Base-by-base conservation (phyloP, 64 coral and sea anemone species). In the Montipora sp. region DNA sequence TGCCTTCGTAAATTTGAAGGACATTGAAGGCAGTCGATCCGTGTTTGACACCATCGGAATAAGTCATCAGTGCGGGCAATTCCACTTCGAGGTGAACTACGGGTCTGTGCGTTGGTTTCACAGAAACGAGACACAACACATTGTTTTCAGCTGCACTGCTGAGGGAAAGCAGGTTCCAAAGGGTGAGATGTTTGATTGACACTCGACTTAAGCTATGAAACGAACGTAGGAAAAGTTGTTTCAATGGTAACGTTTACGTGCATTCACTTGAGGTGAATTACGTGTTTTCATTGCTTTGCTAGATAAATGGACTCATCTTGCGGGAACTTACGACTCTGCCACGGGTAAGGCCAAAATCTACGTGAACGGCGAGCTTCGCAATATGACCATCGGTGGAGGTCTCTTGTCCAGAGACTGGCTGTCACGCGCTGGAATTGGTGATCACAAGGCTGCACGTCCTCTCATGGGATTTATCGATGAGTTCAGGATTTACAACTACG, bases 401-500 rank as follows among this genome's bases (percentile, higher is more conserved):
- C 75, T 91, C 16, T 46, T 99, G 24, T 99, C 98, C 18, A 89
- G 94, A 79, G 98, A 99, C 73, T 99, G 98, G 98, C 53, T 96
- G 44, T 83, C 94, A 51, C 79, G 98, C 18, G 98, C 94, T 75
- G 98, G 98, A 24, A 96, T 99, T 59, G 98, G 98, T 68, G 98
- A 99, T 89, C 98, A 99, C 87, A 99, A 99, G 85, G 94, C 94
- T 19, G 79, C 61, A 78, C 95, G 98, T 47, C 94, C 98, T 77
- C 77, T 99, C 15, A 59, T 81, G 69, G 98, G 98, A 89, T 99
- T 96, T 65, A 89, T 99, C 65, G 98, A 99, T 93, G 98, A 99
- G 16, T 99, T 99, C 79, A 95, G 93, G 72, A 94, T 99, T n/a
- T 99, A 99, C 67, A 99, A 99, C 79, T 99, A 99, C 27, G 98